These are phyloP conservation scores for Apodemia zela DNA, from an alignment of 2,888 invertebrate species.

Conservation along the genomic window DNA sequence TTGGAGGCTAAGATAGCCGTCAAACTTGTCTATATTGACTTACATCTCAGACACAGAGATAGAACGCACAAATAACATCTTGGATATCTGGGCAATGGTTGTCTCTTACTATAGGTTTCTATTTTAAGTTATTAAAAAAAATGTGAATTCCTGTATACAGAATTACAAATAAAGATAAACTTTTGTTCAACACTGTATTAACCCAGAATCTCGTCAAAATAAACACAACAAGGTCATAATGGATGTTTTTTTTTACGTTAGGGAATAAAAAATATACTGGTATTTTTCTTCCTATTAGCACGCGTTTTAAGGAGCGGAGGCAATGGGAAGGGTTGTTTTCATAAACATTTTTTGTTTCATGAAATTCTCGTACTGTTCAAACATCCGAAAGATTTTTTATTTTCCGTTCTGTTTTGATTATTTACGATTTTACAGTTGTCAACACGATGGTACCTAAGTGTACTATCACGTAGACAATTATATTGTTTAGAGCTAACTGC, in stretches of 20 bases:
- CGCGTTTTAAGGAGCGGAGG: slow-evolving; percentile 7
- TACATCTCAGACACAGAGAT: too few species aligned
- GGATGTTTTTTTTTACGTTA: neutral
- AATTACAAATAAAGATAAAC: neutral
- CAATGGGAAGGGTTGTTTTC: slow-evolving; percentile 17
- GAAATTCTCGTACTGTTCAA: slow-evolving; percentile 10
- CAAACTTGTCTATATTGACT: too few species aligned
- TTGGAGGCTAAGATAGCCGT: too few species aligned
- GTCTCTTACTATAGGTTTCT: too few species aligned
- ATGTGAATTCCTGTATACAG: too few species aligned
- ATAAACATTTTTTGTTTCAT: slow-evolving; percentile 12
- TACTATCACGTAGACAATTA: neutral
- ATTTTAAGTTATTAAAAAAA: too few species aligned
- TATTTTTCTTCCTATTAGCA: slow-evolving; percentile 32
- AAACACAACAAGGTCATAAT: slow-evolving; percentile 4
- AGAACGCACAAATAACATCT: too few species aligned
- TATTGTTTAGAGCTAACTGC: neutral
- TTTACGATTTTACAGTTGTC: neutral
- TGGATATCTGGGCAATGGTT: too few species aligned
- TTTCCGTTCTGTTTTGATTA: neutral
- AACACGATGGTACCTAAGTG: neutral
- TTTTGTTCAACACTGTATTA: neutral
- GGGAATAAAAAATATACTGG: slow-evolving; percentile 28
- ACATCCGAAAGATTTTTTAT: neutral
- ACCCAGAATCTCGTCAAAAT: neutral